phyloP scores from a whole-genome alignment of 2,113 vertebrate species.

The Epinephelus lanceolatus region DNA sequence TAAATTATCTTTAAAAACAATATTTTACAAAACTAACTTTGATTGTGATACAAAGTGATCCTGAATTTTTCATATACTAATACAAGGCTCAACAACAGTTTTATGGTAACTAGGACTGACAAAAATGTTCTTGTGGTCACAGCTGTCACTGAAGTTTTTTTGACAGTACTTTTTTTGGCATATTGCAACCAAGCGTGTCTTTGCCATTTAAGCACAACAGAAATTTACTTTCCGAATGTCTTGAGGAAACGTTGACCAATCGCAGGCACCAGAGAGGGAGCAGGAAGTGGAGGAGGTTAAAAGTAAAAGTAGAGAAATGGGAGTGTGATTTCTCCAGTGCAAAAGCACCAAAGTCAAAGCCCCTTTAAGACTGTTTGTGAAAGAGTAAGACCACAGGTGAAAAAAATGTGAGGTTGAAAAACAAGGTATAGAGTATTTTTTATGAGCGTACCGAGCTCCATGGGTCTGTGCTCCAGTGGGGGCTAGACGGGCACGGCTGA shows the following conservation, averaged over 20 bases:
- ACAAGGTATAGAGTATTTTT: conserved; percentile 78
- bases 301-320: conserved; percentile 35
- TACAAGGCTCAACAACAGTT: conserved; percentile 68
- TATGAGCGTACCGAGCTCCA: conserved; percentile 99
- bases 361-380: conserved; percentile 43
- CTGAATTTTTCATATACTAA: conserved; percentile 69
- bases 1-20: conserved; percentile 85
- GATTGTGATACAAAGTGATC: conserved; percentile 77
- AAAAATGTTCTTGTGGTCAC: conserved; percentile 67
- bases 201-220: conserved; percentile 68
- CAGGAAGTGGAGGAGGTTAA: conserved; percentile 57
- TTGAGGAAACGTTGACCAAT: conserved; percentile 57
- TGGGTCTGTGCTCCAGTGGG: conserved; percentile 93
- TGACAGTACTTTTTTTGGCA: conserved; percentile 52
- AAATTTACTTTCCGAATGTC: conserved; percentile 62
- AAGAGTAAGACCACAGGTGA: conserved; percentile 47
- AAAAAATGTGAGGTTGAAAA: conserved; percentile 60
- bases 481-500: conserved; percentile 90
- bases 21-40: conserved; percentile 82
- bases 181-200: conserved; percentile 47
- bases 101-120: conserved; percentile 57
- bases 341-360: conserved; percentile 51
- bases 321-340: conserved; percentile 46
- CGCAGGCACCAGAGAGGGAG: conserved; percentile 52
- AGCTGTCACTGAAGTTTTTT: conserved; percentile 71